A percentile compares a stretch with the other conserved stretches of the same genome.
Conservation (phyloP, 2,113 vertebrate species). For the Myiagra hebetior region DNA sequence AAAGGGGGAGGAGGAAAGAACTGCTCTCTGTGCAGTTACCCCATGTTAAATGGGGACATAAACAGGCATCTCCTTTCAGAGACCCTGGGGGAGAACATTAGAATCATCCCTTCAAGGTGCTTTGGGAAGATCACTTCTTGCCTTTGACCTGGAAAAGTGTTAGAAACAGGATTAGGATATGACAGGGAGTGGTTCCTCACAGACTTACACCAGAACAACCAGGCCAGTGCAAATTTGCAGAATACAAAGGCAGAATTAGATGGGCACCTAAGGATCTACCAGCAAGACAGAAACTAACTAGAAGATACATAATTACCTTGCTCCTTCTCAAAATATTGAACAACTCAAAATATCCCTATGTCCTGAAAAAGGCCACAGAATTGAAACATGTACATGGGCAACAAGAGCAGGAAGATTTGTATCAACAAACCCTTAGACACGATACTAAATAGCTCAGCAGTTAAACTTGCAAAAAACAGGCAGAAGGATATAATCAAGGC, state of each 20-base stretch:
- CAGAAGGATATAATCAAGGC: not conserved
- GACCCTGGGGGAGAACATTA: not conserved
- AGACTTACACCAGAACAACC: not conserved
- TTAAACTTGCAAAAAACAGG: not conserved
- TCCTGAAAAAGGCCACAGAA: not conserved
- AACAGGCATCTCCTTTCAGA: not conserved
- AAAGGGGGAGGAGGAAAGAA: not conserved
- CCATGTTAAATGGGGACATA: not conserved
- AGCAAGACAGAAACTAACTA: not conserved
- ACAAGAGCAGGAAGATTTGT: not conserved
- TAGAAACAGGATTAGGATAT: not conserved
- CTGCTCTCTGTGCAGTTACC: not conserved
- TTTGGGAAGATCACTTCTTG: not conserved
- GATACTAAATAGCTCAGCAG: not conserved
- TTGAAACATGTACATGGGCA: not conserved
- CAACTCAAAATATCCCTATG: not conserved
- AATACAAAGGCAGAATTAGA: not conserved
- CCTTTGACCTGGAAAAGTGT: not conserved
- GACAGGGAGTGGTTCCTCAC: not conserved
- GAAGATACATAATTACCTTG: not conserved
- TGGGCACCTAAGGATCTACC: not conserved
- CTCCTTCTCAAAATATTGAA: not conserved
- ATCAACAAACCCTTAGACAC: not conserved
- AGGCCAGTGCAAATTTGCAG: not conserved
- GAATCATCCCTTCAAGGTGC: not conserved